Conservation (phyloP, 2,888 invertebrate species). For the Lasioglossum vierecki region DNA sequence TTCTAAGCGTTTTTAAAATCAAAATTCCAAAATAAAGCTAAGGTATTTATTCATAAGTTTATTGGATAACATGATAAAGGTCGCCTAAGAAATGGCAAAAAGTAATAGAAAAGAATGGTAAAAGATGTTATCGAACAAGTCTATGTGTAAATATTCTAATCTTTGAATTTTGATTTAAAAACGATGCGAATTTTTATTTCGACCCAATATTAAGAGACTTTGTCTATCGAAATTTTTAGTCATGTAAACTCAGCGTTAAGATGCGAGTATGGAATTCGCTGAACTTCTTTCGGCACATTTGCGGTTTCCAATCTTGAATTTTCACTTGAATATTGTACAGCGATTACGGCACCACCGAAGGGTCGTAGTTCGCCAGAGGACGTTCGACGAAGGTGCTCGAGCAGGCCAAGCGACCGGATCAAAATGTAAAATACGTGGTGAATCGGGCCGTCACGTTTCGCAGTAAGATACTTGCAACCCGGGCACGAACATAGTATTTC, state of each 20-base stretch:
- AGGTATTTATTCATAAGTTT: too few species aligned
- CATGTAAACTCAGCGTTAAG: too few species aligned
- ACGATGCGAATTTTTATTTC: too few species aligned
- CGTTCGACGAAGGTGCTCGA: constrained; percentile 18
- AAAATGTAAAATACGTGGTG: constrained; percentile 46
- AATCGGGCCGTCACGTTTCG: constrained; percentile 34
- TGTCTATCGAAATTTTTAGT: not conserved
- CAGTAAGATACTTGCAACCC: constrained; percentile 51
- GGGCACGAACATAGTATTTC: constrained; percentile 56
- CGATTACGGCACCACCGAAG: not conserved
- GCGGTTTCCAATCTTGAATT: not conserved
- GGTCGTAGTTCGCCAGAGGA: not conserved
- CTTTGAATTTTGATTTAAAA: too few species aligned
- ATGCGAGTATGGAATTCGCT: not conserved
- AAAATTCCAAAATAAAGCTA: too few species aligned
- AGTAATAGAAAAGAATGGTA: too few species aligned
- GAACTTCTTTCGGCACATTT: not conserved
- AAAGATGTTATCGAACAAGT: too few species aligned
- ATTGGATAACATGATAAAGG: too few species aligned
- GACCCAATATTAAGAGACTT: not conserved
- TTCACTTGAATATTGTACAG: not conserved
- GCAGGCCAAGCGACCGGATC: constrained; percentile 16
- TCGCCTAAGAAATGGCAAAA: too few species aligned
- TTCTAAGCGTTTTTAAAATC: too few species aligned
- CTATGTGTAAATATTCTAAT: too few species aligned